Evolutionary conservation across 2,113 vertebrate species (phyloP).

Genomic region (Hyperoodon ampullatus): DNA sequence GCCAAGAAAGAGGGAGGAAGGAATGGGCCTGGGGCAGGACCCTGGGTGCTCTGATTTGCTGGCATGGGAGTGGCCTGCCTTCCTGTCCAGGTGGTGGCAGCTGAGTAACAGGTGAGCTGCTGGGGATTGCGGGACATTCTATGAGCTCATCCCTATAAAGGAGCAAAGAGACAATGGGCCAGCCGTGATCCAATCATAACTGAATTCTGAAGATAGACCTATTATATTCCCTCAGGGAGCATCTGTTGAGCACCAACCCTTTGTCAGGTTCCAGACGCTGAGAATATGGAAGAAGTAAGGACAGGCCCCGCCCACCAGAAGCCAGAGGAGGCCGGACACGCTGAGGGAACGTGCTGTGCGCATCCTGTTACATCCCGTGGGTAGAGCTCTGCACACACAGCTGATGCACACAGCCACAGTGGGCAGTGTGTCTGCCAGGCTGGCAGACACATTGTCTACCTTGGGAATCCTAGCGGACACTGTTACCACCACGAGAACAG

Average conservation of each 20-base stretch:
- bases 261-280: neutral
- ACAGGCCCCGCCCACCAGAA: neutral
- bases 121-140: neutral
- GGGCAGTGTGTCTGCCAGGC: neutral
- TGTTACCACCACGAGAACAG: neutral
- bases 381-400: neutral
- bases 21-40: neutral
- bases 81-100: neutral
- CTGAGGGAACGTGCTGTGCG: neutral
- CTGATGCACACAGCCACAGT: neutral
- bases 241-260: conserved; percentile 11
- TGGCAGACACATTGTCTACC: neutral
- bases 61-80: neutral
- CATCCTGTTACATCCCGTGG: neutral
- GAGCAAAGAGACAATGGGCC: neutral
- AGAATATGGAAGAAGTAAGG: neutral
- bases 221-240: conserved; percentile 22
- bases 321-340: neutral
- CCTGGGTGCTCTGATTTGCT: neutral
- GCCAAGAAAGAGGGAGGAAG: neutral
- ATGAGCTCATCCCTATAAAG: neutral
- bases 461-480: neutral
- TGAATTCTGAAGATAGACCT: conserved; percentile 42
- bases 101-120: neutral
- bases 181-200: neutral